These are phyloP conservation scores for Deilephila elpenor DNA, from an alignment of 2,888 invertebrate genomes.

Conservation along the genomic window DNA sequence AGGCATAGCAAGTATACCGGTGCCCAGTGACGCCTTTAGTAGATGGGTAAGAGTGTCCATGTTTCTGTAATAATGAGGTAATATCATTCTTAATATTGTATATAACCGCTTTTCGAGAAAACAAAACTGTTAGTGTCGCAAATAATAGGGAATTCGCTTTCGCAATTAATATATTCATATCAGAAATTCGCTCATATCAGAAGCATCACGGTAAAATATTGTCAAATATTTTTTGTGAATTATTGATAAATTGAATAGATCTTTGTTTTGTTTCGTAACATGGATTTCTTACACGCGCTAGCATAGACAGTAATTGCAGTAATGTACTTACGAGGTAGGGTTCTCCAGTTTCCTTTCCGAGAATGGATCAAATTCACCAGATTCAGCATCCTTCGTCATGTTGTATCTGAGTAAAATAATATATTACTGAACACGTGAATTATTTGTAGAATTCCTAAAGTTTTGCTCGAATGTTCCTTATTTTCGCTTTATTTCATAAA, in stretches of 20 bases:
- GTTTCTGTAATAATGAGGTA: constrained; percentile 85
- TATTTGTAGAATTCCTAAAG: not conserved
- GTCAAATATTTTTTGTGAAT: too few relatives aligned
- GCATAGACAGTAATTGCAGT: not conserved
- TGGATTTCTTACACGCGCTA: not conserved
- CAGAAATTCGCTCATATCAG: constrained; percentile 1
- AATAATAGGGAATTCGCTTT: not conserved
- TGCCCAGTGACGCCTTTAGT: constrained; percentile 97
- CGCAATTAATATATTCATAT: not conserved
- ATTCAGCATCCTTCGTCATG: constrained; percentile 85
- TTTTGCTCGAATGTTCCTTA: not conserved
- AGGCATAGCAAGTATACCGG: constrained; percentile 98
- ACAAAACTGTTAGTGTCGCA: not conserved
- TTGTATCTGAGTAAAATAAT: constrained; percentile 33
- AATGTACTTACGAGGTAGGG: constrained; percentile 91
- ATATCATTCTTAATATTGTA: constrained; percentile 33
- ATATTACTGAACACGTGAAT: constrained; percentile 23
- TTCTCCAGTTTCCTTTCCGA: constrained; percentile 88
- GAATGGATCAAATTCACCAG: constrained; percentile 90
- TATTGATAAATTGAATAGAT: too few relatives aligned
- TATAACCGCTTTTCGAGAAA: constrained; percentile 17
- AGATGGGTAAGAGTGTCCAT: constrained; percentile 96
- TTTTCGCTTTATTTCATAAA: not conserved
- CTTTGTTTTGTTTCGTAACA: too few relatives aligned
- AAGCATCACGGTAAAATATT: not conserved